Base-by-base conservation (phyloP, 2,113 vertebrate species). In the Speoplatyrhinus poulsoni region DNA sequence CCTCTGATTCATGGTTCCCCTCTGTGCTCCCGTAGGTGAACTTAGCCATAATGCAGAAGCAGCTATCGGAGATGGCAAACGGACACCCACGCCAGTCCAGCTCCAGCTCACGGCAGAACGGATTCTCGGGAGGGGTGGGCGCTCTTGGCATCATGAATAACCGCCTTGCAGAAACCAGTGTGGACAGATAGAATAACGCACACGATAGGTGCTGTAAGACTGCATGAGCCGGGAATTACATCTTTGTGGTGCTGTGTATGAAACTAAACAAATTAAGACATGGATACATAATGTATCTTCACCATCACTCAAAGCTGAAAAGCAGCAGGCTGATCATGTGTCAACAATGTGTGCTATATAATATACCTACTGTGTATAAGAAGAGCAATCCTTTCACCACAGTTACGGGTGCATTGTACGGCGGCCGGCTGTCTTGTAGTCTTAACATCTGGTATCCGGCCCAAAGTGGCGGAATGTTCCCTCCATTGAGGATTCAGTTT, bases 121-220 rank as follows among this genome's bases (percentile, higher is more conserved):
- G 95, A 9, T 98, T 99, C 90, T 96, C 95, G 0, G 96, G 92
- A 54, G 97, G 97, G 0, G 94, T 98, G 3, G 98, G 98, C 1
- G 96, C 98, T 72, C 89, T 99, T 9, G 96, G 95, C 26, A 95
- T 99, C 78, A 97, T 99, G 97, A 98, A 98, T 87, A 98, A 98
- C 80, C 92, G 96, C 13, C 85, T 99, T 79, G 97, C 95, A 49
- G 98, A 99, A 88, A 98, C 98, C 4, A 97, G 96, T 1, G 93
- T 93, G 80, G 93, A 98, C 90, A 95, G 95, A 90, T 97, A 90
- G 83, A 69, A 49, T 52, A 26, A 62, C 9, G 46, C 16, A 9
- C 41, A 6, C 15, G 7, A 12, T 2, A 13, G 41, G 13, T 15
- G 11, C 19, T 9, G 9, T 1, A 41, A n/a, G 58, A 11, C 65